Conservation (phyloP, 2,113 vertebrate genomes). For the Atractosteus spatula region DNA sequence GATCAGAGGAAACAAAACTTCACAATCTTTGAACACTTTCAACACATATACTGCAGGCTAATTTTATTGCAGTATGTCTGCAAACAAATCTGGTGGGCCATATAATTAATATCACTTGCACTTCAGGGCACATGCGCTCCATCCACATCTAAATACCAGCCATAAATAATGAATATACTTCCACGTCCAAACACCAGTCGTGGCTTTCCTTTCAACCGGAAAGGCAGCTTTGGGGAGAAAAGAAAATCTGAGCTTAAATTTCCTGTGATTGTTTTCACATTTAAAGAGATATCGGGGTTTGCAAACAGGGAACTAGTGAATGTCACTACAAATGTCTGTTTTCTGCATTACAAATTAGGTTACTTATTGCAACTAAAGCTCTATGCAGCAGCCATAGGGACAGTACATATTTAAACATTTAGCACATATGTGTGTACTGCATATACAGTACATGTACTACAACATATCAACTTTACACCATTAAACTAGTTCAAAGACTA, state of each 20-base stretch:
- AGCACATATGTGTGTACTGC: too few species aligned
- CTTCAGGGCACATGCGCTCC: constrained; percentile 24
- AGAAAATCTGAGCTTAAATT: constrained; percentile 6
- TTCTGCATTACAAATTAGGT: too few species aligned
- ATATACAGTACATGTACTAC: too few species aligned
- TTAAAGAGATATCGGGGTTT: neutral
- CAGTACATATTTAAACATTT: too few species aligned
- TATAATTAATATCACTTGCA: constrained; percentile 35
- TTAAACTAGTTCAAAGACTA: too few species aligned
- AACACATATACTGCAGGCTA: neutral
- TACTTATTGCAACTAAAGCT: too few species aligned
- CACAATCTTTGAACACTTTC: neutral
- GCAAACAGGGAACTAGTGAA: neutral
- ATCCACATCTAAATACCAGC: constrained; percentile 46
- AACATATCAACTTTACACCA: too few species aligned
- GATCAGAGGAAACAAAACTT: neutral
- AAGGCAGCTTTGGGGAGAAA: constrained; percentile 15
- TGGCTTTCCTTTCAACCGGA: constrained; percentile 29
- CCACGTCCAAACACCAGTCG: constrained; percentile 32
- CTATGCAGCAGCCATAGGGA: too few species aligned
- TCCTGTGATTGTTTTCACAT: neutral
- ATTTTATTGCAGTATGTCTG: constrained; percentile 7
- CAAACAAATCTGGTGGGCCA: constrained; percentile 10
- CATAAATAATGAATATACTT: constrained; percentile 50
- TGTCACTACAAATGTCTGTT: too few species aligned